Base-by-base conservation (phyloP, 1,140 invertebrate species). In the Drosophila parvula region DNA sequence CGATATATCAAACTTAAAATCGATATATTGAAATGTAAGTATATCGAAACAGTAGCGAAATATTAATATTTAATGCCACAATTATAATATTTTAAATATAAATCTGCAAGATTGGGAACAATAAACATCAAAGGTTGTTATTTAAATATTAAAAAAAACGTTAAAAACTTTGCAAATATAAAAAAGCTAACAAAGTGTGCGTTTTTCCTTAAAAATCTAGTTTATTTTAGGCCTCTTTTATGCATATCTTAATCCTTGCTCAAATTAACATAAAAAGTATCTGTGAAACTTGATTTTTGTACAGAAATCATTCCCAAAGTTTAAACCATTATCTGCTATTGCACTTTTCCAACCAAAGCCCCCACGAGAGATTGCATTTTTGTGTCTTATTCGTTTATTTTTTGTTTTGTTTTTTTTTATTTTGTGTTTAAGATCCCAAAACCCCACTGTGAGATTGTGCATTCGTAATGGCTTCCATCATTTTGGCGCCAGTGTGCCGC, bases 381-480 rank as follows among this genome's bases (percentile, higher is more conserved):
- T 53, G 32, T 38, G 9, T n/a, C 12, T 27, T n/a, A 6, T 41
- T 22, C n/a, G n/a, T n/a, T 30, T n/a, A 9, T 4, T 10, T 28
- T 22, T 22, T 59, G 1, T 18, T 11, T 14, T n/a, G 10, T 30
- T 12, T 16, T 45, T 30, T 34, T 30, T 63, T 32, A 11, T 45
- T n/a, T 10, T 48, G 28, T 0, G 16, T 47, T 27, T 47, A 14
- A 36, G 47, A 53, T 53, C 12, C 18, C 62, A 58, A 51, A 67
- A 69, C 65, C 62, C 65, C 62, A 64, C 65, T 69, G 61, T 69
- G 61, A 69, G 65, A 67, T 69, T 67, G 45, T 67, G 65, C 28
- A 48, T 68, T 71, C 63, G 48, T 16, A 70, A 70, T 50, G 67
- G 68, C 45, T 71, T 70, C 68, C 68, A 71, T 70, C 65, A 70